These are phyloP conservation scores for Poicephalus meyeri DNA, from an alignment of 2,113 vertebrate species.

Conservation along the genomic window DNA sequence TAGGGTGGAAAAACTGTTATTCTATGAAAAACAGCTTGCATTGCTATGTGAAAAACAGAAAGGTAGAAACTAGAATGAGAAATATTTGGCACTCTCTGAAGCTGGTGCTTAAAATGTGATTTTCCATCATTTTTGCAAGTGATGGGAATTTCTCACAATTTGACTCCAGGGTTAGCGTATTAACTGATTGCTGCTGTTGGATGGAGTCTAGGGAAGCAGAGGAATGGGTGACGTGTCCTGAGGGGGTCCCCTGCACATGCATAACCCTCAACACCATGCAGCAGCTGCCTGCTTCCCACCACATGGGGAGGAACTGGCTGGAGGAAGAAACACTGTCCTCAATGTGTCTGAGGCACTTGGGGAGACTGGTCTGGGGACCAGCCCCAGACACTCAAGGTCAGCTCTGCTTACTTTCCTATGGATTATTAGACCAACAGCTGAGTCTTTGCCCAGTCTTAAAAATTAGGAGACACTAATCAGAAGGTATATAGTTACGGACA, in stretches of 20 bases:
- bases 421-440: neutral
- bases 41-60: neutral
- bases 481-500: neutral
- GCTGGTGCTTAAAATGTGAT: neutral
- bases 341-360: rapidly evolving
- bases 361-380: rapidly evolving
- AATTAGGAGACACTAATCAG: neutral
- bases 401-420: neutral
- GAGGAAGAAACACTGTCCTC: neutral
- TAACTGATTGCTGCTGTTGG: neutral
- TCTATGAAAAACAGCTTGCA: constrained; percentile 26
- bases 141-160: neutral
- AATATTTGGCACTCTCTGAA: neutral
- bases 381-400: neutral
- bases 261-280: rapidly evolving
- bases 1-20: neutral
- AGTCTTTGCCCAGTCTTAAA: neutral
- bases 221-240: neutral
- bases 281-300: neutral
- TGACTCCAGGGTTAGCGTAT: neutral
- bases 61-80: neutral
- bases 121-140: neutral
- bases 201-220: neutral
- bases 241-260: neutral
- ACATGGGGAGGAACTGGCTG: rapidly evolving